Conservation (phyloP, 2,888 invertebrate genomes). For the Busseola fusca region DNA sequence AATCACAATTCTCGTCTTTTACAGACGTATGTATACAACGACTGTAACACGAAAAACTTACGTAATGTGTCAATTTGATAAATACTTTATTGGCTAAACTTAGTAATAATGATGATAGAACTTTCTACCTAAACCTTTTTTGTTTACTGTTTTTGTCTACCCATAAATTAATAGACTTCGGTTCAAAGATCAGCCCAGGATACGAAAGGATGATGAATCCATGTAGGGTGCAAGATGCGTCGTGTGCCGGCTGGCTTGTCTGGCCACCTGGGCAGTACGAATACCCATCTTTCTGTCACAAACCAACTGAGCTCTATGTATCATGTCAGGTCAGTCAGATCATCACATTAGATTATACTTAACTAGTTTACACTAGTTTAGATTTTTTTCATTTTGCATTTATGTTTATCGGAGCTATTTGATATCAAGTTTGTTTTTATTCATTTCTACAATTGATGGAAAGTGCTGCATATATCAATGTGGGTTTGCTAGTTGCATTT, state of each 20-base stretch:
- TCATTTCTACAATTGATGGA: neutral
- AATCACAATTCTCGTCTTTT: neutral
- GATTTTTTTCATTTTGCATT: neutral
- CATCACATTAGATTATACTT: slow-evolving; percentile 17
- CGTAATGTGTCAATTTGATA: neutral
- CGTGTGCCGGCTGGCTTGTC: slow-evolving; percentile 66
- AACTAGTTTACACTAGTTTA: slow-evolving; percentile 3
- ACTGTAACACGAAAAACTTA: neutral
- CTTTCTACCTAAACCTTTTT: neutral
- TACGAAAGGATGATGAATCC: slow-evolving; percentile 56
- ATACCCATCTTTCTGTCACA: slow-evolving; percentile 68
- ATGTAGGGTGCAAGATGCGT: slow-evolving; percentile 63
- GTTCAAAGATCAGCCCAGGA: slow-evolving; percentile 74
- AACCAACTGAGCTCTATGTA: slow-evolving; percentile 47
- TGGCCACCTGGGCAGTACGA: slow-evolving; percentile 74
- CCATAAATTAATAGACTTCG: slow-evolving; percentile 58
- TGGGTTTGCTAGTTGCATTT: neutral
- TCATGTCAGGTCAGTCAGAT: slow-evolving; percentile 57
- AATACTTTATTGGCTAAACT: neutral
- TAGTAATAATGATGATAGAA: neutral
- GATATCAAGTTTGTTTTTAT: neutral
- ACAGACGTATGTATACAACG: neutral
- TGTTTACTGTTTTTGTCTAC: slow-evolving; percentile 1
- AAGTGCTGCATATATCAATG: neutral
- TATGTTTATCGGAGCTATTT: neutral